Evolutionary conservation across 1,140 invertebrate genomes (phyloP), one percentile per base, ranked within the genome.

Genomic region (Drosophila nikananu): DNA sequence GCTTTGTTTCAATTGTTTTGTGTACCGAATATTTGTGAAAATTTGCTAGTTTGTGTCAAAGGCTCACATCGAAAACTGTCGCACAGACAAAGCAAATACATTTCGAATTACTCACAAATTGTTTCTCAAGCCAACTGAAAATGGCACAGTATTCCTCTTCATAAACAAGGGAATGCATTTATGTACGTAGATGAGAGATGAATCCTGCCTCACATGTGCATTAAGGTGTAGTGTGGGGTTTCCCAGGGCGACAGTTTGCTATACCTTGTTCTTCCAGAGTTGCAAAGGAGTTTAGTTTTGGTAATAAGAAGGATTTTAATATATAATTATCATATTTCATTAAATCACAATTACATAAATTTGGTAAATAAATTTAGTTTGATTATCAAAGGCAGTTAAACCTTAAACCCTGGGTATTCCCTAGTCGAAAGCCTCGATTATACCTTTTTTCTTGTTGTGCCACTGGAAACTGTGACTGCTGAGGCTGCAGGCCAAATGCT

Each of bases 401-500:
- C 23, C 23, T 25, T 3, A 2, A 25, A 25, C 23, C 23, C 23
- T 3, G 23, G 54, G 54, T 55, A 55, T 39, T 39, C 21, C 6
- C 1, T 5, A 9, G 21, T 57, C 21, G 21, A 39, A 9, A 39
- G 15, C 1, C 21, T 25, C 15, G 9, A 4, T 12, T 12, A 4
- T 21, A n/a, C 21, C 21, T 55, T 17, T 5, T 55, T 37, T 39
- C 54, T 57, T 57, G 54, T 60, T 65, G 75, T 72, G 46, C 54
- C 37, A 55, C 70, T 68, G 37, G 19, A 72, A 68, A 70, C 55
- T 73, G 57, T 76, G 42, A 77, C 72, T 66, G 76, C 46, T 79
- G 70, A 60, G 41, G 49, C 70, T 86, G 59, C 79, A 79, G 71
- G 75, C 62, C 54, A 72, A 86, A 65, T 71, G 60, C 65, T 70